Percentiles rank a stretch among this genome's conserved stretches.
These are phyloP conservation scores for Neelides folsomi DNA, from an alignment of 2,888 invertebrate species.

Conservation along the genomic window DNA sequence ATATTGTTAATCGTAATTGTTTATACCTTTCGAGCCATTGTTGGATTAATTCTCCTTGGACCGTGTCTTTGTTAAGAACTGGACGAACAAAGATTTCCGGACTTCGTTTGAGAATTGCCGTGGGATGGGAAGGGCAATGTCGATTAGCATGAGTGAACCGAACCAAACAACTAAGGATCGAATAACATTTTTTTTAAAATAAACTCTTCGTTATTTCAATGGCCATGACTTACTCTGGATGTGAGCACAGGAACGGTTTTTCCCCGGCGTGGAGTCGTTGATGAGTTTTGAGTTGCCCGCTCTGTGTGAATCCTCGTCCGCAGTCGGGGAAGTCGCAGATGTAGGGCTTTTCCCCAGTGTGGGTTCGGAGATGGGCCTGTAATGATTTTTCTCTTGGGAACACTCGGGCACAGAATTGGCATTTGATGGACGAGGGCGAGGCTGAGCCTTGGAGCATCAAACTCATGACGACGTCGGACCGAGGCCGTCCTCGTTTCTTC, in stretches of 20 bases:
- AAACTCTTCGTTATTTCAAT: slow-evolving; percentile 3
- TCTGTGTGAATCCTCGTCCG: slow-evolving; percentile 57
- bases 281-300: slow-evolving; percentile 63
- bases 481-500: slow-evolving; percentile 52
- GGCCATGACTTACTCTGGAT: slow-evolving; percentile 39
- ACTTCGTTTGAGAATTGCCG: slow-evolving; percentile 44
- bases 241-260: slow-evolving; percentile 57
- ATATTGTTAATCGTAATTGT: slow-evolving; percentile 8
- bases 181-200: neutral
- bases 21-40: slow-evolving; percentile 44
- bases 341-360: slow-evolving; percentile 58
- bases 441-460: slow-evolving; percentile 56
- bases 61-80: slow-evolving; percentile 40
- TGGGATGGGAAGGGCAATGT: slow-evolving; percentile 58
- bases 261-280: slow-evolving; percentile 63
- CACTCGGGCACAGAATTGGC: slow-evolving; percentile 54
- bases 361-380: slow-evolving; percentile 53
- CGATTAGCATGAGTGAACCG: slow-evolving; percentile 64
- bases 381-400: slow-evolving; percentile 63
- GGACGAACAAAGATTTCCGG: slow-evolving; percentile 42
- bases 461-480: slow-evolving; percentile 54
- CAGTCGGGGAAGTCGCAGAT: slow-evolving; percentile 59
- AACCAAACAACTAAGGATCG: slow-evolving; percentile 44
- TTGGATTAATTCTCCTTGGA: slow-evolving; percentile 43
- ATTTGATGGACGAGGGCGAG: slow-evolving; percentile 55